Base-by-base conservation (phyloP, 2,797 vertebrate genomes). In the Ctenosaura bakeri region DNA sequence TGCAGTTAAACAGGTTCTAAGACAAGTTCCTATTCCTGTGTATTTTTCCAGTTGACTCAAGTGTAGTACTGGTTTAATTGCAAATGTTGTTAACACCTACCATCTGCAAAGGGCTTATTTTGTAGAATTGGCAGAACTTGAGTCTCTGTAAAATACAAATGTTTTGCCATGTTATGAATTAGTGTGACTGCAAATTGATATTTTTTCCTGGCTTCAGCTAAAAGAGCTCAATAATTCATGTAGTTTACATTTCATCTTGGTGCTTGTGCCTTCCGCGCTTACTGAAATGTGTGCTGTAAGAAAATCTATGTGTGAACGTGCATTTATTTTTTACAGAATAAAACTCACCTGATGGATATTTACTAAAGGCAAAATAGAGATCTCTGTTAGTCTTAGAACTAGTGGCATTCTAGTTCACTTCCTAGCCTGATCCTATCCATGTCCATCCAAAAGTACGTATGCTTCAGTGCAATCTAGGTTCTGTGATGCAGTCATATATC, bases 181-280 rank as follows among this genome's bases (percentile, higher is more conserved):
- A 80, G 29, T 83, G 18, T 64, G 86, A 86, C 90, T 76, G 46
- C 83, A 78, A 89, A 64, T 50, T 91, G 66, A 0, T 91, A 22
- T 92, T 92, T 90, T 46, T 93, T 93, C 80, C 90, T 66, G 52
- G 79, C 87, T 81, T 92, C 71, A 86, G 0, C 46, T 86, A 80
- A 46, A 94, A 71, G 85, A 79, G 26, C n/a, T 95, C 90, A 88
- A 35, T 95, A 94, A 93, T 91, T 94, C 81, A 80, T 88, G 46
- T 10, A 52, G 71, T 92, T 94, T 92, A 82, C 42, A 13, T 85
- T 35, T 38, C 73, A 64, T 69, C 64, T 84, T 88, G 90, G 35
- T 76, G 52, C 90, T 90, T 80, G 22, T 92, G 91, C 84, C 0
- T 0, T 52, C 87, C 16, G 71, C 54, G 20, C 24, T 87, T 92